phyloP scores from a whole-genome alignment of 2,113 vertebrate species.

The Bubo blakistoni region DNA sequence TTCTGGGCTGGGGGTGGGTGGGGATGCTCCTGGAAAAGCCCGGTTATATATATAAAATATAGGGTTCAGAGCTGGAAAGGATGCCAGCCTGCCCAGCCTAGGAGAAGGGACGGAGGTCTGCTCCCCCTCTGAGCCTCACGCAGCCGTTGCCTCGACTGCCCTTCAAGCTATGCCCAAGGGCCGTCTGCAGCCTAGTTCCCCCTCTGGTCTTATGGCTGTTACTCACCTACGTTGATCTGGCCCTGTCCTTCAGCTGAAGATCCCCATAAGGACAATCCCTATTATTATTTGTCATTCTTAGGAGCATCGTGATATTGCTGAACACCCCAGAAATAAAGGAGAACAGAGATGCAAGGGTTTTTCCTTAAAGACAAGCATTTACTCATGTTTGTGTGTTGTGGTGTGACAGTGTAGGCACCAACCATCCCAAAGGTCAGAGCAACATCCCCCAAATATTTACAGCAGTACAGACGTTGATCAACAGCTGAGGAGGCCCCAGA shows the following conservation, averaged over 20 bases:
- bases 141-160: not conserved
- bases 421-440: slow-evolving; percentile 17
- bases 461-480: not conserved
- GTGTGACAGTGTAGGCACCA: not conserved
- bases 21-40: not conserved
- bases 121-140: rapidly evolving
- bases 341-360: slow-evolving; percentile 42
- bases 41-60: no score
- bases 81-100: not conserved
- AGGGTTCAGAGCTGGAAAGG: not conserved
- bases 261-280: slow-evolving; percentile 32
- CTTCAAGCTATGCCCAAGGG: not conserved
- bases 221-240: not conserved
- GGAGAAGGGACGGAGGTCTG: not conserved
- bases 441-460: not conserved
- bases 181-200: not conserved
- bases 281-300: not conserved
- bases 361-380: not conserved
- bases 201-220: not conserved
- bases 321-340: not conserved
- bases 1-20: not conserved
- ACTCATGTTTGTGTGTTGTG: not conserved
- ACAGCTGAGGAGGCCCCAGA: not conserved
- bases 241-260: not conserved
- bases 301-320: not conserved